Evolutionary conservation across 2,113 vertebrate genomes (phyloP).

Genomic region (Pimephales promelas): DNA sequence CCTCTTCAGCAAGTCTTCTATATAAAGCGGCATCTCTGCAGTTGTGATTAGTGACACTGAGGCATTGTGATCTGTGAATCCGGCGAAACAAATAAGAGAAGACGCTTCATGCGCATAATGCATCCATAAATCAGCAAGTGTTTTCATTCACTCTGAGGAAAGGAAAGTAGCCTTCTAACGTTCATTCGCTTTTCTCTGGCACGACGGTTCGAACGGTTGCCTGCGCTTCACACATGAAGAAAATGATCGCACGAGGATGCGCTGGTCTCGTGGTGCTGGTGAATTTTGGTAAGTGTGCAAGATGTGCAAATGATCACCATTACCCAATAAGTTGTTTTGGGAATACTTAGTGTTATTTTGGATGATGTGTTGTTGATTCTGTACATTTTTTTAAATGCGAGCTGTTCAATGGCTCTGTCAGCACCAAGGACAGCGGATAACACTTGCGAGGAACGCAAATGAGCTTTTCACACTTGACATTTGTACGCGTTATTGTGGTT

Average conservation of each 20-base stretch:
- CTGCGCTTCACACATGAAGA: conserved; percentile 32
- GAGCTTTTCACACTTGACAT: neutral
- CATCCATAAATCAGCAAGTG: conserved; percentile 51
- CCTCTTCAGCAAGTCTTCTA: conserved; percentile 52
- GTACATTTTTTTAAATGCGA: conserved; percentile 13
- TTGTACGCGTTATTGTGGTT: neutral
- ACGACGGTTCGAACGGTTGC: neutral
- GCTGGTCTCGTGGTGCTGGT: conserved; percentile 62
- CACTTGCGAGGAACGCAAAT: neutral
- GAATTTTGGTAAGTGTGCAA: conserved; percentile 71
- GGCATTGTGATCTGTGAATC: conserved; percentile 51
- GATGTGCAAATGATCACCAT: neutral
- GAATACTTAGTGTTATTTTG: neutral
- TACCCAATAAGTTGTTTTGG: neutral
- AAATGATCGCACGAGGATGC: conserved; percentile 70
- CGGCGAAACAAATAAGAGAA: conserved; percentile 63
- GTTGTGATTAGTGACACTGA: conserved; percentile 49
- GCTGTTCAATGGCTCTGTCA: conserved; percentile 53
- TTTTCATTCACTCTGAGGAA: conserved; percentile 46
- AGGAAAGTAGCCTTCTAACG: neutral
- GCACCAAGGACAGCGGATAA: conserved; percentile 74
- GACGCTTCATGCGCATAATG: conserved; percentile 62
- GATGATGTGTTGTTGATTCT: neutral
- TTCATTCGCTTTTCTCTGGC: neutral
- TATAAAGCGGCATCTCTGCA: conserved; percentile 64